Percentiles rank a stretch among this genome's conserved stretches.
phyloP scores from a whole-genome alignment of 2,888 invertebrate species.

The Cephus pulcher region DNA sequence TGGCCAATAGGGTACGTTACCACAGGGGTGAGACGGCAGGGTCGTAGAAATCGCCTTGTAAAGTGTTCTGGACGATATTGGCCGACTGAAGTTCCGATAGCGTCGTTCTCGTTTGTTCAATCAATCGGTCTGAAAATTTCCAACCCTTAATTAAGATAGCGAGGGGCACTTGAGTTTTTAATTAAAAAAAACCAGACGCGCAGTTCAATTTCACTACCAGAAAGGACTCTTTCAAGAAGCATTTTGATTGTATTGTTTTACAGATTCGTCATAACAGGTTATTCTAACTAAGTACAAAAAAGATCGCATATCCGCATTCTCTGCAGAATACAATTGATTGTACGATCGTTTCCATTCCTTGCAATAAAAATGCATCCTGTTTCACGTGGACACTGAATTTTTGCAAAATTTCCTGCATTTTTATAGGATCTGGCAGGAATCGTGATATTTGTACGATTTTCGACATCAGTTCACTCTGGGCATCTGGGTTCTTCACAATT shows the following conservation, averaged over 20 bases:
- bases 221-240: constrained; percentile 84
- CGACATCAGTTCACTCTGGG: constrained; percentile 75
- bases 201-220: constrained; percentile 43
- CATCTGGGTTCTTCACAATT: constrained; percentile 78
- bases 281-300: constrained; percentile 84
- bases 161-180: constrained; percentile 22
- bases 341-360: constrained; percentile 88
- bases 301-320: constrained; percentile 92
- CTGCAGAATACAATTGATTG: constrained; percentile 92
- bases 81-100: constrained; percentile 33
- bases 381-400: constrained; percentile 85
- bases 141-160: constrained; percentile 61
- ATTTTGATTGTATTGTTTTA: constrained; percentile 97
- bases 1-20: neutral
- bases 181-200: constrained; percentile 31
- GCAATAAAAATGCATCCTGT: constrained; percentile 76
- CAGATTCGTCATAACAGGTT: constrained; percentile 93
- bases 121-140: constrained; percentile 57
- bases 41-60: constrained; percentile 38
- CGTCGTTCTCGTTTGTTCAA: constrained; percentile 49
- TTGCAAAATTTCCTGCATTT: constrained; percentile 87
- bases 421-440: constrained; percentile 91
- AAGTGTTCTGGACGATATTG: constrained; percentile 40
- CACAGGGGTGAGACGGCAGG: neutral
- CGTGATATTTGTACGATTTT: constrained; percentile 78